Base-by-base conservation (phyloP, 2,888 invertebrate species). In the Nomada goodeniana region DNA sequence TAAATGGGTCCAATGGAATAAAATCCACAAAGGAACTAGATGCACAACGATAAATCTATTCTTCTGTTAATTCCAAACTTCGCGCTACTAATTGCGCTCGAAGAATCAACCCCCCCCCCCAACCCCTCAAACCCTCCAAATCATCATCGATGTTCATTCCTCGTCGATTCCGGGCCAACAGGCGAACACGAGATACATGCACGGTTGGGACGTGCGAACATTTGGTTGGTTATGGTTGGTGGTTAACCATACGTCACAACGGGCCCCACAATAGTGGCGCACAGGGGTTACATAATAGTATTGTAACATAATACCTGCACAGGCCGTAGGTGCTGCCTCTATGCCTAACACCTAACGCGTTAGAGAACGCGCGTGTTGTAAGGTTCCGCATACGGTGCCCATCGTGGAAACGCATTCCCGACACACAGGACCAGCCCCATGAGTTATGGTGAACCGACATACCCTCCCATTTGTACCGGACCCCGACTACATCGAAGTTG, bases 241-340 rank as follows among this genome's bases (percentile, higher is more conserved):
- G 91, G 90, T 90, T 91, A 90, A 89, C 90, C 90, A 89, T 90
- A 90, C 91, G 90, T 90, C 90, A 89, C 87, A 82, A 70, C 67
- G 75, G 71, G 72, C 64, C 83, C 77, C 57, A 89, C 89, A 90
- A 90, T 90, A 87, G 87, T 75, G 77, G 71, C 83, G 83, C 78
- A 86, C 85, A 86, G 88, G 88, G 87, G 89, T 90, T 86, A 84
- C 85, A 91, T 90, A 90, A 91, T 91, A 80, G 83, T 82, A 88
- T 89, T 90, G 89, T 91, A 89, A 91, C 86, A 84, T 88, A 89
- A 91, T 90, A 91, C 85, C 83, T 80, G 78, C 70, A 47, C 47
- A 79, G 71, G 68, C 69, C 79, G 77, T 83, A 82, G 77, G 77
- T 77, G 76, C 82, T 78, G 69, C 64, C 23, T 71, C 44, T 65